Evolutionary conservation across 1,140 invertebrate species (phyloP), one percentile per base, ranked within the genome.

Genomic region (Zaprionus davidi): DNA sequence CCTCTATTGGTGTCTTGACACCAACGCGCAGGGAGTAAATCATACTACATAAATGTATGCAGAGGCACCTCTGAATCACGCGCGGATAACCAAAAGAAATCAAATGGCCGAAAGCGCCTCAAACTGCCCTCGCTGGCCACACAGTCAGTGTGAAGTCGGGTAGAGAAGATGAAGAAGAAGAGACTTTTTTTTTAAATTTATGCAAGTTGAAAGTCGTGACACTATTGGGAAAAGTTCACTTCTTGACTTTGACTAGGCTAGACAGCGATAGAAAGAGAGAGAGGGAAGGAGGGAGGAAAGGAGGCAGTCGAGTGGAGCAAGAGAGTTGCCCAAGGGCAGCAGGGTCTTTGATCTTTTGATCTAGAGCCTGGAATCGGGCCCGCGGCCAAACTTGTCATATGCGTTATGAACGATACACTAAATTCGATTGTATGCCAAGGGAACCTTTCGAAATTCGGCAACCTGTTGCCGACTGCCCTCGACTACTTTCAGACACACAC

Each of bases 121-220:
- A 71, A 69, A 71, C 55, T 64, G 31, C 31, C 66, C 69, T 58
- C 46, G 17, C 44, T 67, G 67, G 65, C 60, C 38, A 66, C 51
- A 73, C 69, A 72, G 51, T 58, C 69, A 34, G 38, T 41, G 15
- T n/a, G 41, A 58, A 78, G 44, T 34, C 24, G 20, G 20, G 0
- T 1, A 28, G 6, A 13, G n/a, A 17, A 26, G 58, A 24, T 15
- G 34, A 20, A 17, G 12, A 26, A 60, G 49, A 22, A 6, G 44
- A 36, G 41, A 31, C 38, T 24, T 22, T 26, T 67, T 67, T 67
- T 68, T 53, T 12, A 86, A 86, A 86, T 86, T 70, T 86, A 86
- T 86, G 82, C 82, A 86, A 86, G 82, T 86, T 86, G 82, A 86
- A 86, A 86, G 71, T 86, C 82, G 82, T 86, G 82, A 86, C 79